Evolutionary conservation across 2,888 invertebrate species (phyloP).

Genomic region (Hypomecis atomaria): DNA sequence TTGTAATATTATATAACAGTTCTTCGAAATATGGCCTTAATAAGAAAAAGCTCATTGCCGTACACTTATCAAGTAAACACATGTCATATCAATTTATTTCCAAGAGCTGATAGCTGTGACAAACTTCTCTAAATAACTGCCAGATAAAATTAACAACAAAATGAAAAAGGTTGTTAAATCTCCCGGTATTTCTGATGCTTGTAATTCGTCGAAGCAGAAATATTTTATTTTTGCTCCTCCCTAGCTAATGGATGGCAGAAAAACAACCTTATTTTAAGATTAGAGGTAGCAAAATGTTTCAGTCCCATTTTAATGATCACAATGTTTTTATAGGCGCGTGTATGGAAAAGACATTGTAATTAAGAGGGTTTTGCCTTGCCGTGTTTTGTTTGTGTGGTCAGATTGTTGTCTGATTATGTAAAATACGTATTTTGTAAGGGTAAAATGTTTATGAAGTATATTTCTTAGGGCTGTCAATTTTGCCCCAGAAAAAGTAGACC

Average conservation of each 20-base stretch:
- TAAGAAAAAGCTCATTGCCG: too few relatives aligned
- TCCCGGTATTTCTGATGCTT: slow-evolving; percentile 59
- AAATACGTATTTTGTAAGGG: neutral
- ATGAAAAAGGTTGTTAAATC: slow-evolving; percentile 33
- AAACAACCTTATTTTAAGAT: slow-evolving; percentile 59
- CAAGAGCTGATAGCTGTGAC: neutral
- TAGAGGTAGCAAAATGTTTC: slow-evolving; percentile 50
- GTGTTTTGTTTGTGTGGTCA: slow-evolving; percentile 29
- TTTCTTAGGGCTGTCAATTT: neutral
- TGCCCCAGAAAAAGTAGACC: too few relatives aligned
- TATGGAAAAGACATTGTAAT: slow-evolving; percentile 24
- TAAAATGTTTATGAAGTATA: neutral
- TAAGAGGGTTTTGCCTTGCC: slow-evolving; percentile 10
- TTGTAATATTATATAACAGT: too few relatives aligned
- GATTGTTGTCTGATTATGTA: slow-evolving; percentile 31
- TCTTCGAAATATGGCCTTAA: too few relatives aligned
- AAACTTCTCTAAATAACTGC: slow-evolving; percentile 10
- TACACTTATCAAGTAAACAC: too few relatives aligned
- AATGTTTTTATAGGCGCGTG: slow-evolving; percentile 31
- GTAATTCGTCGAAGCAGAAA: slow-evolving; percentile 56
- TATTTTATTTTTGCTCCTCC: slow-evolving; percentile 55
- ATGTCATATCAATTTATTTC: neutral
- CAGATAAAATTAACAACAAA: slow-evolving; percentile 26
- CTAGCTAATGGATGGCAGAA: slow-evolving; percentile 64
- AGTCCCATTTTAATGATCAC: slow-evolving; percentile 57